Evolutionary conservation across 2,888 invertebrate genomes (phyloP).

Genomic region (Branchipolynoe longqiensis): DNA sequence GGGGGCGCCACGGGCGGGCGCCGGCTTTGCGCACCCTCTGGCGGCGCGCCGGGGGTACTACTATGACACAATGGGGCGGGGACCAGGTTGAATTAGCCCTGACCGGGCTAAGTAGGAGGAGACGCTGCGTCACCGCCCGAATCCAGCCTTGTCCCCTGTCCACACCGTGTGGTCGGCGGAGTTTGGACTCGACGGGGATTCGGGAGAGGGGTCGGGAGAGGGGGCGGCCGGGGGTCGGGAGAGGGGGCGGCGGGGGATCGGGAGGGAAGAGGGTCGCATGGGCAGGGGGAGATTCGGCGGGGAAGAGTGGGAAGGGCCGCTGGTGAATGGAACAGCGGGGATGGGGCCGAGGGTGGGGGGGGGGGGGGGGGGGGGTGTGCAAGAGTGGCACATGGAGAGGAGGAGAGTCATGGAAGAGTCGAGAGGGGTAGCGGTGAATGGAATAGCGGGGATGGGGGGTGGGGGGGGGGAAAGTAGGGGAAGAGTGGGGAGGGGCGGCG

Average conservation of each 20-base stretch:
- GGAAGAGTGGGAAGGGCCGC: too few species aligned
- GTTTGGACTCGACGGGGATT: too few species aligned
- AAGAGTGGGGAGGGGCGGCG: not conserved
- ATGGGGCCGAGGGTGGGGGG: too few species aligned
- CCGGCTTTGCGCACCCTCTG: not conserved
- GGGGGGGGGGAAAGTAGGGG: too few species aligned
- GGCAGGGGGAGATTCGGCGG: not conserved
- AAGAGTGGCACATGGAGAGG: not conserved
- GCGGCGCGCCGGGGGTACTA: not conserved
- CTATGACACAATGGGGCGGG: conserved; percentile 13
- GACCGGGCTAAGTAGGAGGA: conserved; percentile 12
- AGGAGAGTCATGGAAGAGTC: not conserved
- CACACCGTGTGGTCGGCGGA: conserved; percentile 6
- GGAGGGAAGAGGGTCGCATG: not conserved
- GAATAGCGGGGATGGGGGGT: conserved; percentile 11
- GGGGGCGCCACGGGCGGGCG: not conserved
- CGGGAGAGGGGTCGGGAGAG: too few species aligned
- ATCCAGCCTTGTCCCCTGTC: not conserved
- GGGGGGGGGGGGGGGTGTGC: not conserved
- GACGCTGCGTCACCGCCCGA: not conserved
- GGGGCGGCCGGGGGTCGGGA: too few species aligned
- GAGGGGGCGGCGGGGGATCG: too few species aligned
- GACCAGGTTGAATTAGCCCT: not conserved
- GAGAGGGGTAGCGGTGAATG: not conserved
- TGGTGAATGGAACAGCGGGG: too few species aligned